Percentiles rank a stretch among this genome's conserved stretches.
Conservation (phyloP, 1,140 invertebrate genomes). For the Dendroctonus ponderosae region DNA sequence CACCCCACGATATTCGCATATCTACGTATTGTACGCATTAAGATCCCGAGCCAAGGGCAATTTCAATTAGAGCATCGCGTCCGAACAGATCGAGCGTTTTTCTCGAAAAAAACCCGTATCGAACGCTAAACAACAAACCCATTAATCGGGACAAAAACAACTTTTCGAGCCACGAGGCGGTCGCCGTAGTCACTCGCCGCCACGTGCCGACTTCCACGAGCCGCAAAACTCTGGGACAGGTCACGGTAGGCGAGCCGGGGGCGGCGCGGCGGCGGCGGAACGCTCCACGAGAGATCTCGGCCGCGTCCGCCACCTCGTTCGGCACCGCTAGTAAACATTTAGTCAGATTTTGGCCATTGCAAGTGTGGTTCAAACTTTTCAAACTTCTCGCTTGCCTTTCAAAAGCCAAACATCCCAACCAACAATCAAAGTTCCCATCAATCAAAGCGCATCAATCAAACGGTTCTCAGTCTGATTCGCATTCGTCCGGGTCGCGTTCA, state of each 20-base stretch:
- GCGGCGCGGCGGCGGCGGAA: conserved; percentile 12
- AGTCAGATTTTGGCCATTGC: conserved; percentile 33
- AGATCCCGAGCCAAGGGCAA: too few species aligned
- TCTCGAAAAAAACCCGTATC: conserved; percentile 1
- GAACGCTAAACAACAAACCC: conserved; percentile 7
- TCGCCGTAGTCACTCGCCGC: conserved; percentile 47
- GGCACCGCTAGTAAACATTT: conserved; percentile 30
- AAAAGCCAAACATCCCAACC: background rate
- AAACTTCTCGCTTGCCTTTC: conserved; percentile 16
- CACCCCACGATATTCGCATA: too few species aligned
- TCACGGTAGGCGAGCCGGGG: conserved; percentile 36
- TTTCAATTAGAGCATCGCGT: too few species aligned
- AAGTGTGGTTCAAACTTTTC: conserved; percentile 31
- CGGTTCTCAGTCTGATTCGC: too few species aligned
- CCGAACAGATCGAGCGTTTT: too few species aligned
- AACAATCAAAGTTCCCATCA: conserved; percentile 2
- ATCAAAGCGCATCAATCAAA: background rate
- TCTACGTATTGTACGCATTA: too few species aligned
- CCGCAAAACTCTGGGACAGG: conserved; percentile 40
- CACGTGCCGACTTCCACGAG: conserved; percentile 47
- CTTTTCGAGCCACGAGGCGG: conserved; percentile 26
- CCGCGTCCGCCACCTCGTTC: conserved; percentile 15
- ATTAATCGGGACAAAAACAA: conserved; percentile 24
- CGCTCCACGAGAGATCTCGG: conserved; percentile 3
- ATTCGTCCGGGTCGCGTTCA: too few species aligned